Base-by-base conservation (phyloP, 2,113 vertebrate species). In the Irena cyanogastra region DNA sequence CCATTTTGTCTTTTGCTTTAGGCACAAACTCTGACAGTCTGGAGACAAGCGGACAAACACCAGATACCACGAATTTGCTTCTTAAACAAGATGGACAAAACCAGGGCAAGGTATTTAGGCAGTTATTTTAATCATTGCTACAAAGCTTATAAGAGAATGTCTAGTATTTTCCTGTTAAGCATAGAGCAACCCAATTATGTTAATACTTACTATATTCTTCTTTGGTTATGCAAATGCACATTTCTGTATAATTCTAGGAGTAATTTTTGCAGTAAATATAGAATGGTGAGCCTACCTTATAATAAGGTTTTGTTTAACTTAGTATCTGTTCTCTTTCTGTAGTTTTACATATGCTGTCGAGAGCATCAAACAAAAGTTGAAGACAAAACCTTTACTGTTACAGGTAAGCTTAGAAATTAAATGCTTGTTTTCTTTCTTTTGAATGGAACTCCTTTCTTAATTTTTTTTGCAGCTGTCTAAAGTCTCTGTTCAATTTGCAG, bases 1-100 rank as follows among this genome's bases (percentile, higher is more conserved):
- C 56, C 21, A 2, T 81, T 89, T 69, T 88, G 24, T 81, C 9
- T 87, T 66, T 97, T 91, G 92, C 54, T 76, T 87, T 97, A 99
- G 99, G 99, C 99, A 90, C 99, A 99, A 92, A 99, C 99, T 71
- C 92, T 99, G 93, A 99, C 99, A 1, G 99, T 99, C 45, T 99
- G 99, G 99, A 98, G 98, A 54, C 99, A 99, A 97, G 99, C 99
- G 14, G 98, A 99, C 95, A 99, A 98, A 90, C 98, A 99, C 95
- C 97, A 97, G n/a, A 95, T 99, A 75, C 99, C 99, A 39, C 98
- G 99, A 56, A 96, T 99, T 82, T 99, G 99, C 86, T 99, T 99
- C 97, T 97, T 99, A 77, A 99, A 99, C 96, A 99, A 99, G 97
- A 99, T 99, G 99, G 99, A 99, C 95, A 99, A 99, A 97, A 97